Evolutionary conservation across 2,888 invertebrate genomes (phyloP).

Genomic region (Diplolepis rosae): DNA sequence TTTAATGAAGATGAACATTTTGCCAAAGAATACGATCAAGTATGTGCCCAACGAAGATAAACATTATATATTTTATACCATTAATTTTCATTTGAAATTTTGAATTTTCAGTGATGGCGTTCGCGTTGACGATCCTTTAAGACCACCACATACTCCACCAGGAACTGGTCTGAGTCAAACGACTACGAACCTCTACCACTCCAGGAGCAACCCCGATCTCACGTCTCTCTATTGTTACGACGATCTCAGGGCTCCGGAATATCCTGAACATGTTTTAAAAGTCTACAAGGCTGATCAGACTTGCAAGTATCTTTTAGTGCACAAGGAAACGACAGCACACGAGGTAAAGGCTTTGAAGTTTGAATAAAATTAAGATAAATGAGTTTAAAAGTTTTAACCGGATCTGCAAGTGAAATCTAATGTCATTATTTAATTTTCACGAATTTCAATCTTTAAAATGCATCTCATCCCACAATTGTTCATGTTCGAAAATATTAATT

Average conservation of each 20-base stretch:
- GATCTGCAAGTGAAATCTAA: too few relatives aligned
- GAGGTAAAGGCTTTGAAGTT: constrained; percentile 72
- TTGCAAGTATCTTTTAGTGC: constrained; percentile 96
- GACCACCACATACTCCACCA: constrained; percentile 72
- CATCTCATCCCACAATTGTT: too few relatives aligned
- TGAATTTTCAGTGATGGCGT: constrained; percentile 76
- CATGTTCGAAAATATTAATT: not conserved
- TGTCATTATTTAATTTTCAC: too few relatives aligned
- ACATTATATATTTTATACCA: not conserved
- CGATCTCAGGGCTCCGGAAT: constrained; percentile 86
- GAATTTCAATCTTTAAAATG: too few relatives aligned
- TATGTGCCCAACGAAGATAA: constrained; percentile 64
- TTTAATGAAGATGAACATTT: constrained; percentile 91
- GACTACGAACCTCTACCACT: constrained; percentile 84
- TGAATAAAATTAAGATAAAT: too few relatives aligned
- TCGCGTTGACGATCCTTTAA: constrained; percentile 80
- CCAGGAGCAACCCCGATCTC: constrained; percentile 92
- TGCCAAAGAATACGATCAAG: constrained; percentile 87
- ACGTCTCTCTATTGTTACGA: constrained; percentile 86
- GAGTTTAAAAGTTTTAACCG: too few relatives aligned
- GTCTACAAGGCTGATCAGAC: constrained; percentile 97
- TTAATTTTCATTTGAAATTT: constrained; percentile 19
- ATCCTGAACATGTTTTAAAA: constrained; percentile 97
- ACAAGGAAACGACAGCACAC: constrained; percentile 92
- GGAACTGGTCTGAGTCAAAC: constrained; percentile 74